Percentiles rank a stretch among this genome's conserved stretches.
These are phyloP conservation scores for Meteorus sp. DNA, from an alignment of 1,140 invertebrate species.

Conservation along the genomic window DNA sequence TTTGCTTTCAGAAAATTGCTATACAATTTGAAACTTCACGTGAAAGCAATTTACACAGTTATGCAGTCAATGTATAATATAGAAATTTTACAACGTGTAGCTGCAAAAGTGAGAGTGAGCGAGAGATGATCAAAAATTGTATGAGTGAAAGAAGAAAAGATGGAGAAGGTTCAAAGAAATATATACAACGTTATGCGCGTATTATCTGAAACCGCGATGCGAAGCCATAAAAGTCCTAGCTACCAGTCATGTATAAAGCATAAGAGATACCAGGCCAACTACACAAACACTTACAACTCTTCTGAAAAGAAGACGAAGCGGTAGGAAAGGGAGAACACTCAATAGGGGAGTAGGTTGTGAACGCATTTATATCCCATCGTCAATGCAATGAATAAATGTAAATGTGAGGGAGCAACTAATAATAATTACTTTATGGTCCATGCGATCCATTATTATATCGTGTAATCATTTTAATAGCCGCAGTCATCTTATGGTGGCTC, in stretches of 20 bases:
- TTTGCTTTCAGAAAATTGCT: no score
- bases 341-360: conserved; percentile 3
- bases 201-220: conserved; percentile 22
- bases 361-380: neutral
- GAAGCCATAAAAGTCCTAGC: conserved; percentile 21
- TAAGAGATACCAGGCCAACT: conserved; percentile 1
- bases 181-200: conserved; percentile 16
- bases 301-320: neutral
- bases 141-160: no score
- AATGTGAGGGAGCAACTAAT: conserved; percentile 19
- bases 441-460: neutral
- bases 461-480: conserved; percentile 28
- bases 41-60: no score
- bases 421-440: conserved; percentile 26
- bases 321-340: neutral
- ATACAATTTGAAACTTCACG: no score
- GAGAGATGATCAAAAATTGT: no score
- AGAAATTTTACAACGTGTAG: no score
- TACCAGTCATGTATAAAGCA: conserved; percentile 27
- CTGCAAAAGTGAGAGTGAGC: neutral
- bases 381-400: conserved; percentile 25
- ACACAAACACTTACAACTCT: neutral
- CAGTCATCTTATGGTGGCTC: conserved; percentile 19
- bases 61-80: no score
- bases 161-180: conserved; percentile 3